Conservation (phyloP, 2,888 invertebrate species). For the Hydriomena furcata region DNA sequence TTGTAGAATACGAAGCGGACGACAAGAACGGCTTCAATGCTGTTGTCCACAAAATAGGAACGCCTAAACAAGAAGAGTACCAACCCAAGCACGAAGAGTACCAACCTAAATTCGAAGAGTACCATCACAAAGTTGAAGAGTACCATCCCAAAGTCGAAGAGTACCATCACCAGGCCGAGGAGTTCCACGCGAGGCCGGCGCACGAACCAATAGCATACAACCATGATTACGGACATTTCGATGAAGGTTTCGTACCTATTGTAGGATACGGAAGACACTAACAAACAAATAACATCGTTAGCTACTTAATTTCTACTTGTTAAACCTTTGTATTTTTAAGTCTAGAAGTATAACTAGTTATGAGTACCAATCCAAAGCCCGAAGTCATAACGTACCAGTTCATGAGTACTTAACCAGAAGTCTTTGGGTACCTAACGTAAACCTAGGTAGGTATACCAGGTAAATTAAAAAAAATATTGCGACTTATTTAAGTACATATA, state of each 20-base stretch:
- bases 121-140: conserved; percentile 34
- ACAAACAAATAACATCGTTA: background rate
- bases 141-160: conserved; percentile 36
- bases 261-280: conserved; percentile 59
- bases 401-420: too few relatives aligned
- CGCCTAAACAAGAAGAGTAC: conserved; percentile 56
- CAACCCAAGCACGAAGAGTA: conserved; percentile 34
- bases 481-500: too few relatives aligned
- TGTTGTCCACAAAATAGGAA: conserved; percentile 81
- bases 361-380: too few relatives aligned
- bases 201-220: conserved; percentile 51
- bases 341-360: too few relatives aligned
- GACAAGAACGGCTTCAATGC: conserved; percentile 85
- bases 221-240: conserved; percentile 56
- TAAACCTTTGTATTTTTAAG: too few relatives aligned
- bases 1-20: conserved; percentile 84
- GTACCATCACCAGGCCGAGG: conserved; percentile 29
- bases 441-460: too few relatives aligned
- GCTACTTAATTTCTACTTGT: background rate
- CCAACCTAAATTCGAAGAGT: conserved; percentile 35
- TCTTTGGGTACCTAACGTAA: too few relatives aligned
- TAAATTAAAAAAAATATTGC: too few relatives aligned
- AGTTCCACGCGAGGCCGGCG: conserved; percentile 42
- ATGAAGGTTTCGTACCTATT: conserved; percentile 65
- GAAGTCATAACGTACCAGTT: too few relatives aligned